phyloP scores from a whole-genome alignment of 2,888 invertebrate species.

The Elegia similella region DNA sequence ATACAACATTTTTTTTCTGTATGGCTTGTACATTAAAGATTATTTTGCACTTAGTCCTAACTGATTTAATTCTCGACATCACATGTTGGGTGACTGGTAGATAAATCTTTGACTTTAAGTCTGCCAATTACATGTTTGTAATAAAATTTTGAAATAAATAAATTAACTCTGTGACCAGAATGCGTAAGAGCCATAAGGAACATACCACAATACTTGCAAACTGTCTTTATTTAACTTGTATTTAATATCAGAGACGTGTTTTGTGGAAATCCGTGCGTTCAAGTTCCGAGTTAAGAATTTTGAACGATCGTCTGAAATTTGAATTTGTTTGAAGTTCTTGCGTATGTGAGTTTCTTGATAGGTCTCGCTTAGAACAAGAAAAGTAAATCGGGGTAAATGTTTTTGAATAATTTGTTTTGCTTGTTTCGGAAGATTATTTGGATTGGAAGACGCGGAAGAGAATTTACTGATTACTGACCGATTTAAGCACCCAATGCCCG shows the following conservation, averaged over 20 bases:
- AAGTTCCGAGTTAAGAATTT: constrained; percentile 61
- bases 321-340: constrained; percentile 24
- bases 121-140: too few relatives aligned
- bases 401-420: background rate
- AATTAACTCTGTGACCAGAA: background rate
- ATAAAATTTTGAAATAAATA: too few relatives aligned
- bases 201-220: constrained; percentile 56
- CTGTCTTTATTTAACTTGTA: constrained; percentile 73
- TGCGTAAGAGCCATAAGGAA: background rate
- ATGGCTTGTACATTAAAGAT: too few relatives aligned
- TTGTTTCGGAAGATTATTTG: background rate
- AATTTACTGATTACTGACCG: too few relatives aligned
- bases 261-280: constrained; percentile 54
- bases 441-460: too few relatives aligned
- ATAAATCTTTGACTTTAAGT: too few relatives aligned
- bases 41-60: too few relatives aligned
- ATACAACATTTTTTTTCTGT: too few relatives aligned
- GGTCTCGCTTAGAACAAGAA: constrained; percentile 24
- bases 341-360: constrained; percentile 37
- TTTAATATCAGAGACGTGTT: constrained; percentile 74
- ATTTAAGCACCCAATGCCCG: too few relatives aligned
- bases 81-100: too few relatives aligned
- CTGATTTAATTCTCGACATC: too few relatives aligned
- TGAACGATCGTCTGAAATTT: constrained; percentile 59
- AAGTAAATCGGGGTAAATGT: background rate